phyloP scores from a whole-genome alignment of 2,113 vertebrate genomes.

The Bagarius yarrelli region DNA sequence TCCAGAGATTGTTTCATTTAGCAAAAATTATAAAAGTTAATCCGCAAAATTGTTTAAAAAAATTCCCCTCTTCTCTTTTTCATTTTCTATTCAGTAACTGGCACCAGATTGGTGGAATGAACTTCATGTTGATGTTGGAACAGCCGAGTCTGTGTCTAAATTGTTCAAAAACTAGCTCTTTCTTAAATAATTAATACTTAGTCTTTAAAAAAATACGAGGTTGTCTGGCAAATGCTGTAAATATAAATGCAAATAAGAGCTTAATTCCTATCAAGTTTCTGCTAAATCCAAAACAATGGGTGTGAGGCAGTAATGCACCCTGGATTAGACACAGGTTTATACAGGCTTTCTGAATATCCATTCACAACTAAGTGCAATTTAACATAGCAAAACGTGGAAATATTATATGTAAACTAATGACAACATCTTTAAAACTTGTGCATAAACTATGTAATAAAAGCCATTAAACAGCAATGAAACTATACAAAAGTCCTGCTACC shows the following conservation, averaged over 20 bases:
- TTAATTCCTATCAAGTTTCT: not conserved
- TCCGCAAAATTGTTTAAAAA: not conserved
- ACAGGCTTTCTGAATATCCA: not conserved
- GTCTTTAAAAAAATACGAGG: too few species aligned
- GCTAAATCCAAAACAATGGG: not conserved
- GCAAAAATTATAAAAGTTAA: not conserved
- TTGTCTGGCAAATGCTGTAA: too few species aligned
- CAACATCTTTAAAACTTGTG: not conserved
- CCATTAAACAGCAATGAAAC: not conserved
- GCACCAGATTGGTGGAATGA: too few species aligned
- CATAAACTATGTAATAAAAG: not conserved
- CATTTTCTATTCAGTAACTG: not conserved
- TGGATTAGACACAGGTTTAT: not conserved
- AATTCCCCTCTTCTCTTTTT: not conserved
- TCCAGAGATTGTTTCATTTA: not conserved
- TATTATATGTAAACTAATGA: not conserved
- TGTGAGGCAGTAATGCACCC: not conserved
- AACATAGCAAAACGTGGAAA: not conserved
- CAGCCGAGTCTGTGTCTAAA: too few species aligned
- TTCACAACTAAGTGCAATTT: not conserved
- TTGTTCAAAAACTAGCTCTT: too few species aligned
- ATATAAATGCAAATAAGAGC: too few species aligned
- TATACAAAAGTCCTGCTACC: not conserved
- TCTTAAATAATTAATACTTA: too few species aligned
- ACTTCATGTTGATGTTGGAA: not conserved